phyloP scores from a whole-genome alignment of 2,113 vertebrate species.

The Rhynchopsitta pachyrhyncha region DNA sequence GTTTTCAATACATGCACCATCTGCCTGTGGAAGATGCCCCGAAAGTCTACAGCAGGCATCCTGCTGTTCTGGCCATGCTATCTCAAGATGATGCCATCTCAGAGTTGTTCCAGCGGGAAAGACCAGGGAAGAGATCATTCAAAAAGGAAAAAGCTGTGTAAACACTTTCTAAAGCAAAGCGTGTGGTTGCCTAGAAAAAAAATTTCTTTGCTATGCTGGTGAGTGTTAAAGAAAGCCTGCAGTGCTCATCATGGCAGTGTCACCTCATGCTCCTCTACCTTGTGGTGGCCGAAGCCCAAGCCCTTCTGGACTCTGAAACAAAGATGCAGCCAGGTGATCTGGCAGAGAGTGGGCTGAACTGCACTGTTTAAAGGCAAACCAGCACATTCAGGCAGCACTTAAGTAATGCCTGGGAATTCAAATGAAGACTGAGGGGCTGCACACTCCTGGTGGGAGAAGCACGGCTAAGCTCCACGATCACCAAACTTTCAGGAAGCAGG shows the following conservation, averaged over 20 bases:
- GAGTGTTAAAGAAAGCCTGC: neutral
- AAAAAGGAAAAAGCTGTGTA: neutral
- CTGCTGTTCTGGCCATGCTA: neutral
- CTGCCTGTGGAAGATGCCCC: neutral
- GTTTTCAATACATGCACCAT: neutral
- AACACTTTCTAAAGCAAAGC: neutral
- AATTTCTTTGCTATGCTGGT: neutral
- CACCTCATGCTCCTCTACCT: neutral
- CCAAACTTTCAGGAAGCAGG: neutral
- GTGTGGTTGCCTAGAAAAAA: accelerated
- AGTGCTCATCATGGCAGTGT: neutral
- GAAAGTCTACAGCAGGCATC: neutral
- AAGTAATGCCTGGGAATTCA: neutral
- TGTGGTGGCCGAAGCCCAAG: neutral
- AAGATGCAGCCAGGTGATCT: neutral
- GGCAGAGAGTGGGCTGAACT: neutral
- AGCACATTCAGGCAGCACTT: neutral
- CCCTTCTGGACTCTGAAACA: neutral
- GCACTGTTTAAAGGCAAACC: neutral
- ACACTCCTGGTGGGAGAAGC: neutral
- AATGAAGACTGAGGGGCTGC: neutral
- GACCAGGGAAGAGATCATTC: neutral
- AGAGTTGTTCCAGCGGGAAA: neutral
- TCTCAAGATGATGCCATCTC: neutral
- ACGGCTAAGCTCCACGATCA: neutral